These are phyloP conservation scores for Myathropa florea DNA, from an alignment of 2,888 invertebrate genomes.

Conservation along the genomic window DNA sequence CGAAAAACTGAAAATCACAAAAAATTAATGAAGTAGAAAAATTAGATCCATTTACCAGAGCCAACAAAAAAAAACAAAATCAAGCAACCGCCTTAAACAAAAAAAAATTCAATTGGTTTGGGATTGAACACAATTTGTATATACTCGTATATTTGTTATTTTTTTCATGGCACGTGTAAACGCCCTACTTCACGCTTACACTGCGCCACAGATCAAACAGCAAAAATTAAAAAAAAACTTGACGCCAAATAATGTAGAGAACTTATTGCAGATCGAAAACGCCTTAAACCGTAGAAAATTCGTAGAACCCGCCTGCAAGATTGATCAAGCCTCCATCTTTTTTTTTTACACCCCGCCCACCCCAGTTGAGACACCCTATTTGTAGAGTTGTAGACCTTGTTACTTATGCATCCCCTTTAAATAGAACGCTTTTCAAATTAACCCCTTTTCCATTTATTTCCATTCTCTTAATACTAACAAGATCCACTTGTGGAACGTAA, in stretches of 20 bases:
- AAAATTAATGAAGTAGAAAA: constrained; percentile 57
- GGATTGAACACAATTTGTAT: constrained; percentile 64
- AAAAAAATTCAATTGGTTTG: constrained; percentile 58
- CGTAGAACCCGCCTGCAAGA: neutral
- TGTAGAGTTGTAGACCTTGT: constrained; percentile 4
- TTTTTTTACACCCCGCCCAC: neutral
- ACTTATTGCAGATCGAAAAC: constrained; percentile 50
- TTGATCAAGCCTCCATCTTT: neutral
- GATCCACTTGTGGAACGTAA: constrained; percentile 27
- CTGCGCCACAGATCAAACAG: neutral
- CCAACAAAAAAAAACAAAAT: constrained; percentile 19
- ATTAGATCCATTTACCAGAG: constrained; percentile 34
- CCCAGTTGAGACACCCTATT: neutral
- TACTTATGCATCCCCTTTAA: neutral
- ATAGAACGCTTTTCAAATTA: neutral
- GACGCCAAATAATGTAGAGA: constrained; percentile 61
- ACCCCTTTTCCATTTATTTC: neutral
- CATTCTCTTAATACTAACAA: neutral
- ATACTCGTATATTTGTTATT: constrained; percentile 30
- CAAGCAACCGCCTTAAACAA: constrained; percentile 16
- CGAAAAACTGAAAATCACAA: constrained; percentile 15
- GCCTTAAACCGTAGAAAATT: constrained; percentile 29
- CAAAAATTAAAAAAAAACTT: constrained; percentile 12
- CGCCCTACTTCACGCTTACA: constrained; percentile 51
- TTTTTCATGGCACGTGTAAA: constrained; percentile 35